Conservation (phyloP, 1,140 invertebrate species). For the Heliconius hermathena region DNA sequence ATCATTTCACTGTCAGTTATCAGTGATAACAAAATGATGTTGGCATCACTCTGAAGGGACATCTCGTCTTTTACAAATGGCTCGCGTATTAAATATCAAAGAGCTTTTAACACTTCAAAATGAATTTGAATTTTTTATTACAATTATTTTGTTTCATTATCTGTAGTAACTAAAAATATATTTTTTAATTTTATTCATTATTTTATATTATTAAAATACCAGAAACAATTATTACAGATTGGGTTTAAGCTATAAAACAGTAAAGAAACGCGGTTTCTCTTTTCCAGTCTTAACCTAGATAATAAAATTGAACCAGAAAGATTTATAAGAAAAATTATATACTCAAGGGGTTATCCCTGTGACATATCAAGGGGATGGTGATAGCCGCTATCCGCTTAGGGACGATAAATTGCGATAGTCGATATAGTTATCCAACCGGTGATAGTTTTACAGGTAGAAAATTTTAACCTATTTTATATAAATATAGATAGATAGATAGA, state of each 20-base stretch:
- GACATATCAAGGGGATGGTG: slow-evolving; percentile 62
- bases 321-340: slow-evolving; percentile 62
- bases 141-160: background rate
- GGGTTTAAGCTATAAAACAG: background rate
- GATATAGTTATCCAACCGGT: slow-evolving; percentile 63
- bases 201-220: no score
- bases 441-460: slow-evolving; percentile 53
- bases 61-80: slow-evolving; percentile 21
- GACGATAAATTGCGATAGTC: slow-evolving; percentile 67
- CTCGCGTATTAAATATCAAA: slow-evolving; percentile 28
- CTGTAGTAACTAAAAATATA: background rate
- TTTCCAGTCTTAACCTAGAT: background rate
- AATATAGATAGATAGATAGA: background rate
- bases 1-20: background rate
- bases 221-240: background rate
- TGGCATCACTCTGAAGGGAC: slow-evolving; percentile 1
- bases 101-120: slow-evolving; percentile 32
- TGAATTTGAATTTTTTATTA: slow-evolving; percentile 13
- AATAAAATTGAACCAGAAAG: slow-evolving; percentile 11
- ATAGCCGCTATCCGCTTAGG: slow-evolving; percentile 57
- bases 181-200: background rate
- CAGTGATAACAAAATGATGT: background rate
- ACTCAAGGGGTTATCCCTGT: slow-evolving; percentile 58
- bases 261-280: background rate
- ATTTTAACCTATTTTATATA: slow-evolving; percentile 25